Evolutionary conservation across 2,888 invertebrate genomes (phyloP).

Genomic region (Gymnoscelis rufifasciata): DNA sequence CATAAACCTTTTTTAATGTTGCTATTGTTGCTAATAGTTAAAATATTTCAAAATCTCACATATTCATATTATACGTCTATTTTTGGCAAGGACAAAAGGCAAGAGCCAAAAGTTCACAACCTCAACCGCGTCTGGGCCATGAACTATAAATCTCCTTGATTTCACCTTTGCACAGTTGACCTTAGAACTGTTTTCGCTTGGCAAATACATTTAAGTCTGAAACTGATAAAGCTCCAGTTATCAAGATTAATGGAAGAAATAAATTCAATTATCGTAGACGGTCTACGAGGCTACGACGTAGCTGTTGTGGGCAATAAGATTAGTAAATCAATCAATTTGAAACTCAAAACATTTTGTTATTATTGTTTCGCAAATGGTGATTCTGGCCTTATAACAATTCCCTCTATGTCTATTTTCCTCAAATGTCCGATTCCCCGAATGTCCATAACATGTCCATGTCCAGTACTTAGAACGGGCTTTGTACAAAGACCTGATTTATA

Average conservation of each 20-base stretch:
- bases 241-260: constrained; percentile 20
- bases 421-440: no score
- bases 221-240: constrained; percentile 14
- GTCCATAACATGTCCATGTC: no score
- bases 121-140: constrained; percentile 38
- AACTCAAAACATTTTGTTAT: neutral
- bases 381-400: no score
- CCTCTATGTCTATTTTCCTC: no score
- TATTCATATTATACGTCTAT: constrained; percentile 1
- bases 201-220: constrained; percentile 9
- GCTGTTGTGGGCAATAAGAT: neutral
- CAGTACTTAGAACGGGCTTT: no score
- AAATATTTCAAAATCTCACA: no score
- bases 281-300: constrained; percentile 16
- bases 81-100: constrained; percentile 12
- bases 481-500: no score
- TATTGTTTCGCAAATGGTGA: no score
- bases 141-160: constrained; percentile 40
- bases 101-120: constrained; percentile 20
- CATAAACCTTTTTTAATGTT: no score
- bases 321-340: neutral
- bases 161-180: constrained; percentile 29
- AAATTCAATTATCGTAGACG: constrained; percentile 17
- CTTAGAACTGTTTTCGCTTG: constrained; percentile 16
- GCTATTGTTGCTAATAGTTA: no score